Conservation (phyloP, 2,888 invertebrate species). For the Charanyca ferruginea region DNA sequence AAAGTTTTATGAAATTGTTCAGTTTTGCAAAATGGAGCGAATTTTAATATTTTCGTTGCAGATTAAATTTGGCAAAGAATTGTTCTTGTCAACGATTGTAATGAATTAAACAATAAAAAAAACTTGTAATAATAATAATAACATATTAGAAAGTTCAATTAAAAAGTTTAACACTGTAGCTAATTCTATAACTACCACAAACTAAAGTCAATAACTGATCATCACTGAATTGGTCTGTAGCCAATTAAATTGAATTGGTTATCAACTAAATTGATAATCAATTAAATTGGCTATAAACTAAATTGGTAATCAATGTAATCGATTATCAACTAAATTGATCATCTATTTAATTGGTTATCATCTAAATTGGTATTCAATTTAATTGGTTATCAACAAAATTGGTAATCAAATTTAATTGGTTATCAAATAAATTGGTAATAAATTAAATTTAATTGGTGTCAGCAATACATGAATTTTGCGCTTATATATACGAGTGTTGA, state of each 20-base stretch:
- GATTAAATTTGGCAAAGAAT: not conserved
- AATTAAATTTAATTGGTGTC: not conserved
- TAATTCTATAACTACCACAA: slow-evolving; percentile 25
- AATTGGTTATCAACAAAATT: too few species aligned
- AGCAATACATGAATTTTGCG: not conserved
- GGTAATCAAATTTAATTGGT: not conserved
- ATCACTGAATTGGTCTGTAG: slow-evolving; percentile 10
- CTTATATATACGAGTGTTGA: too few species aligned
- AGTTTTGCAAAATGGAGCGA: too few species aligned
- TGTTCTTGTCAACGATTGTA: slow-evolving; percentile 23
- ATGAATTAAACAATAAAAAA: slow-evolving; percentile 13
- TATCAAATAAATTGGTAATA: not conserved
- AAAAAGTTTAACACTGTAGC: slow-evolving; percentile 22
- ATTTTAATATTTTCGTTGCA: not conserved
- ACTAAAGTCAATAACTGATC: slow-evolving; percentile 10
- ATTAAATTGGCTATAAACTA: not conserved
- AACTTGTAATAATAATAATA: slow-evolving; percentile 4
- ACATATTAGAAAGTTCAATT: slow-evolving; percentile 11
- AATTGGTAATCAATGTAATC: not conserved
- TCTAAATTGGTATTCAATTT: too few species aligned
- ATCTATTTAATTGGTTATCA: too few species aligned
- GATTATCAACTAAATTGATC: not conserved
- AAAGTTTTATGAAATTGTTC: too few species aligned
- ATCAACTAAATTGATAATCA: not conserved
- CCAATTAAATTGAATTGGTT: slow-evolving; percentile 18